Evolutionary conservation across 2,113 vertebrate species (phyloP).

Genomic region (Periophthalmus modestus): DNA sequence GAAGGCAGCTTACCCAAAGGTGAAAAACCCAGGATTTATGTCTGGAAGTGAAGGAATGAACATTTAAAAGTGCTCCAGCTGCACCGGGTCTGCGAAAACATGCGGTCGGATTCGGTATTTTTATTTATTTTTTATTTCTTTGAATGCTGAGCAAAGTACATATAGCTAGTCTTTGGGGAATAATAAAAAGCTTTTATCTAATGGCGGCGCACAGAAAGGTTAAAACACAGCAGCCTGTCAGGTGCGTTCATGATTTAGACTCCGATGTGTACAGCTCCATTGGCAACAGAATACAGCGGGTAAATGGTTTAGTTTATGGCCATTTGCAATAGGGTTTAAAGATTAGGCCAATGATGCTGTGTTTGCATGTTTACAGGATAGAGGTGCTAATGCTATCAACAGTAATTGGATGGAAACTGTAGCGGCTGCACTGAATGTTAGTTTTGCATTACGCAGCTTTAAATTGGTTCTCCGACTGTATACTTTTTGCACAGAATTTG

Average conservation of each 20-base stretch:
- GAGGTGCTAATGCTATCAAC: neutral
- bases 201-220: neutral
- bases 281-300: neutral
- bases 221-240: neutral
- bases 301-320: neutral
- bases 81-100: conserved; percentile 11
- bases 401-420: neutral
- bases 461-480: neutral
- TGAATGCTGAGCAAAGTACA: conserved; percentile 6
- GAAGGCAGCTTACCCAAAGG: conserved; percentile 27
- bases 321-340: neutral
- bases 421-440: neutral
- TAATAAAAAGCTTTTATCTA: conserved; percentile 10
- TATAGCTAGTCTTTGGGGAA: neutral
- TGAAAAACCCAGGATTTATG: conserved; percentile 37
- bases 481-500: too few relatives aligned
- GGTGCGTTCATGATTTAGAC: neutral
- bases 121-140: neutral
- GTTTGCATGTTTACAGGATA: conserved; percentile 7
- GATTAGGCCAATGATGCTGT: neutral
- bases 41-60: conserved; percentile 31
- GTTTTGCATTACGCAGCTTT: neutral
- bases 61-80: conserved; percentile 31
- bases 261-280: neutral
- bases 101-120: neutral